Evolutionary conservation across 2,113 vertebrate species (phyloP), one percentile per base, ranked within the genome.

Genomic region (Grallaria varia): DNA sequence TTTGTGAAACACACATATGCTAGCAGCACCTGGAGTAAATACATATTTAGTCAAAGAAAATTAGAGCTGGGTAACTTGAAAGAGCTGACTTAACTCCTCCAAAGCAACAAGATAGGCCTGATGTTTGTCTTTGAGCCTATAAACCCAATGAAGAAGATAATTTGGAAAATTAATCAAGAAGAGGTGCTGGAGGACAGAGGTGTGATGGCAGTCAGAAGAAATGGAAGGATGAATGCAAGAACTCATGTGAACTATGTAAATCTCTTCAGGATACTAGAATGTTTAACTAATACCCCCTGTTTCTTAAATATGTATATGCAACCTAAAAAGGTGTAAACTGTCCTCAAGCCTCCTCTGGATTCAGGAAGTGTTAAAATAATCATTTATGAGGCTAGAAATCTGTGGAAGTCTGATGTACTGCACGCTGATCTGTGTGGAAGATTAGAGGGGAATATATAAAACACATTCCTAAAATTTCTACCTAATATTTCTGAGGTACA

Each of bases 11-110:
- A 56, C n/a, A 56, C 56, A 11, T 63, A 72, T 80, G 22, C 50
- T 75, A 77, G 42, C 56, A 95, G 49, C 83, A 93, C 35, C 35
- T 93, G 50, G 72, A 72, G 14, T 83, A 92, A 90, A 93, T 81
- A 53, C n/a, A 11, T 92, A 39, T 84, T 92, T 93, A 92, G 73
- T 53, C 20, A 81, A 59, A 80, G 12, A 92, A 93, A 90, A 90
- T 82, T 39, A 84, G 56, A 75, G 37, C 16, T 20, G 12, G 8
- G 25, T 78, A 58, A 81, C 86, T 68, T 90, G 66, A 92, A 94
- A 89, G 72, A 81, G 18, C 64, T 93, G 31, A 76, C 15, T 71
- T 88, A 90, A 88, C 52, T 82, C 27, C 23, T 2, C 24, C 27
- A 87, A 89, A 49, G 30, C 52, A 89, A 33, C n/a, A 87, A 68